Evolutionary conservation across 2,797 vertebrate species (phyloP).

Genomic region (Eptatretus atami): DNA sequence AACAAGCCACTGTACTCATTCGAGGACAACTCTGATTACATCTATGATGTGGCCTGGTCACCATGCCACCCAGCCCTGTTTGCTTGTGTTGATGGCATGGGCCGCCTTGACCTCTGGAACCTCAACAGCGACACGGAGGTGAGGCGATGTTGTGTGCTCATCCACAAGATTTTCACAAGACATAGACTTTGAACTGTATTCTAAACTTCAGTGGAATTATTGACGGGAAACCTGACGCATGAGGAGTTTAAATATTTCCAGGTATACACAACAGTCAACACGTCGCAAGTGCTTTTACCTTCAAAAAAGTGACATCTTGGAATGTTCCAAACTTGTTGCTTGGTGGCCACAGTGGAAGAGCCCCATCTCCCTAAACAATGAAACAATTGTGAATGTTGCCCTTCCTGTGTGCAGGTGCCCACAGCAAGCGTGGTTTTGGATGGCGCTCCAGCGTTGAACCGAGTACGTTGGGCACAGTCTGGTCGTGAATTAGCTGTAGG

Average conservation of each 20-base stretch:
- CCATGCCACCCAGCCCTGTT: slow-evolving; percentile 68
- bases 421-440: slow-evolving; percentile 68
- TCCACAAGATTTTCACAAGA: too few species aligned
- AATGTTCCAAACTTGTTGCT: too few species aligned
- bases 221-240: too few species aligned
- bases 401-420: slow-evolving; percentile 29
- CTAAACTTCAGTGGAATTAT: too few species aligned
- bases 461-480: slow-evolving; percentile 61
- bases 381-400: too few species aligned
- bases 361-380: too few species aligned
- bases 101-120: slow-evolving; percentile 82
- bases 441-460: slow-evolving; percentile 65
- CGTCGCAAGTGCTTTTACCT: too few species aligned
- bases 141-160: slow-evolving; percentile 12
- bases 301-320: too few species aligned
- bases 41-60: slow-evolving; percentile 92
- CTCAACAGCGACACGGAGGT: slow-evolving; percentile 92
- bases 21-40: slow-evolving; percentile 89
- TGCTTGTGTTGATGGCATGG: slow-evolving; percentile 79
- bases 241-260: too few species aligned
- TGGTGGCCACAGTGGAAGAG: too few species aligned
- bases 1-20: slow-evolving; percentile 93
- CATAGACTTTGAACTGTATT: too few species aligned
- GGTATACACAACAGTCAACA: too few species aligned
- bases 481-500: slow-evolving; percentile 85